Percentiles rank a stretch among this genome's conserved stretches.
These are phyloP conservation scores for Limnephilus marmoratus DNA, from an alignment of 2,888 invertebrate genomes.

Conservation along the genomic window DNA sequence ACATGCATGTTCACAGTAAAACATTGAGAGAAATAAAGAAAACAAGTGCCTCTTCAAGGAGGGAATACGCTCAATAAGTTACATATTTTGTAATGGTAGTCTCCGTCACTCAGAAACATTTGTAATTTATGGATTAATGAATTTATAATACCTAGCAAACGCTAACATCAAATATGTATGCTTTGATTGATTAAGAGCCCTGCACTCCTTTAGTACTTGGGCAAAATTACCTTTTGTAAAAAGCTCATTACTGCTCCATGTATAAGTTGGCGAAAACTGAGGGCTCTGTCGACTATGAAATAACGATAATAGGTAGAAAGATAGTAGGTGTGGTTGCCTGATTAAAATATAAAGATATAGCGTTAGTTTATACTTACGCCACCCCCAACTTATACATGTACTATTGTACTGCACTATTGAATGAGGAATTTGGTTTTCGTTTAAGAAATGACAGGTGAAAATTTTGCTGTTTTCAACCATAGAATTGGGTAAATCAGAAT, in stretches of 20 bases:
- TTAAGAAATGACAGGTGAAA: background rate
- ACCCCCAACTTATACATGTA: too few relatives aligned
- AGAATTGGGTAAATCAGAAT: background rate
- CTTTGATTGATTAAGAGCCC: background rate
- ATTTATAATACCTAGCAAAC: background rate
- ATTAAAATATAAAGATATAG: too few relatives aligned
- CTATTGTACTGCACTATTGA: background rate
- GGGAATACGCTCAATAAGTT: background rate
- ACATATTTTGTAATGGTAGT: background rate
- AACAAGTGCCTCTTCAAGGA: background rate
- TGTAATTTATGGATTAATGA: background rate
- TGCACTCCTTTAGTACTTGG: background rate
- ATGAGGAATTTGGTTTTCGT: background rate
- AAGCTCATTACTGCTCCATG: background rate
- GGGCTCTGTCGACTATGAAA: too few relatives aligned
- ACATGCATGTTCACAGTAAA: background rate
- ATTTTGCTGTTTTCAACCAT: background rate
- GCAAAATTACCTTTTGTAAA: background rate
- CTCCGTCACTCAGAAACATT: background rate
- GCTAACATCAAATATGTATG: background rate
- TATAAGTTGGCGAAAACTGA: too few relatives aligned
- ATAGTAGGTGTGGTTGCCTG: too few relatives aligned
- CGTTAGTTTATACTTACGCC: too few relatives aligned
- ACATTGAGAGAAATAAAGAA: background rate
- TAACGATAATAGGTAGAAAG: too few relatives aligned